Conservation (phyloP, 2,888 invertebrate species). For the Ophonus ardosiacus region DNA sequence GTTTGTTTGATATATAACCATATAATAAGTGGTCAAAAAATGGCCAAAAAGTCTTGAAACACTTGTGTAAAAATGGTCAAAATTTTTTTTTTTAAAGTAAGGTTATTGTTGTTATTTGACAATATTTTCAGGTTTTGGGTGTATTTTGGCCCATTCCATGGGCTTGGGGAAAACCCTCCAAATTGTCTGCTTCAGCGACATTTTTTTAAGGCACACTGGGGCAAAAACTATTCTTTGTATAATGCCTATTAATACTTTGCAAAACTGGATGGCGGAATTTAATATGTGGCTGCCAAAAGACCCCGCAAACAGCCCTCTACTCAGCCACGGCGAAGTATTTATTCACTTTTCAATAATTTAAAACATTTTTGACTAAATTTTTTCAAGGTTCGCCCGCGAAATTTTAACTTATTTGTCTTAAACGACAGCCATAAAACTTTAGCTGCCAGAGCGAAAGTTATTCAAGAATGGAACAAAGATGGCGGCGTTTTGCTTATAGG, state of each 20-base stretch:
- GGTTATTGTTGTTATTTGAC: neutral
- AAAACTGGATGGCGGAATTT: conserved; percentile 98
- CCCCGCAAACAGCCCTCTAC: conserved; percentile 78
- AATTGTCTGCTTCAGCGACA: conserved; percentile 96
- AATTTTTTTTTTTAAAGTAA: neutral
- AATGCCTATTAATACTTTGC: conserved; percentile 98
- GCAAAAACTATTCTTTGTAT: conserved; percentile 95
- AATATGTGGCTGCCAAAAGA: conserved; percentile 97
- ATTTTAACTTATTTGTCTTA: conserved; percentile 92
- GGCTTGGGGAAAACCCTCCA: conserved; percentile 98
- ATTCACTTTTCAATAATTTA: neutral
- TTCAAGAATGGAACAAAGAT: conserved; percentile 89
- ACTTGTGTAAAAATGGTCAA: neutral
- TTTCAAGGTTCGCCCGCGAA: conserved; percentile 79
- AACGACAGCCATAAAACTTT: conserved; percentile 97
- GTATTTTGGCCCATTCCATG: conserved; percentile 99
- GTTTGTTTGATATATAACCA: too few species aligned
- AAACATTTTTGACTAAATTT: neutral
- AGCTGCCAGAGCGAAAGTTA: conserved; percentile 90
- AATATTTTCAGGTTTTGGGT: conserved; percentile 89
- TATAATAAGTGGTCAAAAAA: too few species aligned
- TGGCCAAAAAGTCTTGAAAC: too few species aligned
- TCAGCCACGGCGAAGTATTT: conserved; percentile 81
- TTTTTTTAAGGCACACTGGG: conserved; percentile 93
- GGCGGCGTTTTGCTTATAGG: conserved; percentile 98